Conservation (phyloP, 2,888 invertebrate species). For the Pomacea canaliculata region DNA sequence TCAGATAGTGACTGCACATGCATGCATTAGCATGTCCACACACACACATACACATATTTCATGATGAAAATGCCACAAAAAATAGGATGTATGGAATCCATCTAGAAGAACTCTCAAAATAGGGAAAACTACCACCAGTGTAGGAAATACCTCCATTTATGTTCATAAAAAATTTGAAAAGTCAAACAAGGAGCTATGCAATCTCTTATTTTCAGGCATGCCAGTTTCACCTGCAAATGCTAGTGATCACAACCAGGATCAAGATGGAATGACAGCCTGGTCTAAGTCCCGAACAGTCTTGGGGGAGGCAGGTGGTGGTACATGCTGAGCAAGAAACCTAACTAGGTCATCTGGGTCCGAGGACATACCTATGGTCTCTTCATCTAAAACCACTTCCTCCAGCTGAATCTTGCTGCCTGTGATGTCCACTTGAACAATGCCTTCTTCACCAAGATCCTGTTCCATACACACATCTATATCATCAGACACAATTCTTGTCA, state of each 20-base stretch:
- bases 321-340: conserved; percentile 34
- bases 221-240: not conserved
- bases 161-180: too few relatives aligned
- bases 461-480: conserved; percentile 48
- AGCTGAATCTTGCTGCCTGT: conserved; percentile 49
- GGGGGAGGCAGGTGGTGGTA: conserved; percentile 11
- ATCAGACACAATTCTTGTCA: conserved; percentile 25
- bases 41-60: too few relatives aligned
- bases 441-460: conserved; percentile 43
- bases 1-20: too few relatives aligned
- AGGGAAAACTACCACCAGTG: too few relatives aligned
- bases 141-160: too few relatives aligned
- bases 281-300: conserved; percentile 4
- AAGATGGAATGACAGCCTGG: not conserved
- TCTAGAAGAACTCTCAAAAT: too few relatives aligned
- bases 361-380: conserved; percentile 42
- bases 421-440: conserved; percentile 47
- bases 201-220: too few relatives aligned
- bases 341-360: conserved; percentile 45
- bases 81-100: too few relatives aligned
- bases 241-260: not conserved
- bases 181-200: too few relatives aligned
- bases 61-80: too few relatives aligned
- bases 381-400: conserved; percentile 44
- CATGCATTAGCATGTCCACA: too few relatives aligned